Evolutionary conservation across 2,797 vertebrate genomes (phyloP).

Genomic region (Chanos chanos): DNA sequence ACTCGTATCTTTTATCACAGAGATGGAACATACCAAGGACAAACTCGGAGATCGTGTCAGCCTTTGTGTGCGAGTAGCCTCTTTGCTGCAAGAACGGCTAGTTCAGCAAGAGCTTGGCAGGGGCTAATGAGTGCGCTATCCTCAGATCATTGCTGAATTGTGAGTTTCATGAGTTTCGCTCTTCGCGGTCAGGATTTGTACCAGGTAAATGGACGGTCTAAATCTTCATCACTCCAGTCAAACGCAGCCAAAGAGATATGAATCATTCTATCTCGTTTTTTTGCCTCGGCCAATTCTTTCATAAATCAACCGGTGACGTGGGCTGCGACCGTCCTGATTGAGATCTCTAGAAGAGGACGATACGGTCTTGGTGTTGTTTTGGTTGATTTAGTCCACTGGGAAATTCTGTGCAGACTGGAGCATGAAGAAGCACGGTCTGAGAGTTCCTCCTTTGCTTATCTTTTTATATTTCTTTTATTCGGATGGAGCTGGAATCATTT

Average conservation of each 20-base stretch:
- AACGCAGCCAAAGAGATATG: constrained; percentile 2
- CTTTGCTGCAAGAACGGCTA: too few species aligned
- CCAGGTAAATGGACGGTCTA: neutral
- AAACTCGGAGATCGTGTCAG: neutral
- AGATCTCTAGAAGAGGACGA: constrained; percentile 46
- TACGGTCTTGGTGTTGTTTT: constrained; percentile 47
- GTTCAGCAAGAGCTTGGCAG: too few species aligned
- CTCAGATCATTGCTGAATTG: neutral
- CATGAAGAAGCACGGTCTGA: constrained; percentile 3
- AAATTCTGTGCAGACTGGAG: neutral
- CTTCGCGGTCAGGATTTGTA: neutral
- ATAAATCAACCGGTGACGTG: constrained; percentile 58
- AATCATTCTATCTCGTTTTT: constrained; percentile 24
- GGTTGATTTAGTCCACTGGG: constrained; percentile 34
- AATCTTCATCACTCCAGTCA: constrained; percentile 5
- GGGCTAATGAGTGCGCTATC: neutral
- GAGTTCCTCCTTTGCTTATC: constrained; percentile 33
- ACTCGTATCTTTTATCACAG: too few species aligned
- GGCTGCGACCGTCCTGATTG: constrained; percentile 60
- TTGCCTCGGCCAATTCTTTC: constrained; percentile 52
- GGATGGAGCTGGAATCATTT: constrained; percentile 20
- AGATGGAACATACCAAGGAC: neutral
- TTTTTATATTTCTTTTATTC: constrained; percentile 28
- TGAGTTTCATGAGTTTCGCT: neutral
- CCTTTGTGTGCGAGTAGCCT: too few species aligned